These are phyloP conservation scores for Indicator maculatus DNA, from an alignment of 2,113 vertebrate genomes.

Conservation along the genomic window DNA sequence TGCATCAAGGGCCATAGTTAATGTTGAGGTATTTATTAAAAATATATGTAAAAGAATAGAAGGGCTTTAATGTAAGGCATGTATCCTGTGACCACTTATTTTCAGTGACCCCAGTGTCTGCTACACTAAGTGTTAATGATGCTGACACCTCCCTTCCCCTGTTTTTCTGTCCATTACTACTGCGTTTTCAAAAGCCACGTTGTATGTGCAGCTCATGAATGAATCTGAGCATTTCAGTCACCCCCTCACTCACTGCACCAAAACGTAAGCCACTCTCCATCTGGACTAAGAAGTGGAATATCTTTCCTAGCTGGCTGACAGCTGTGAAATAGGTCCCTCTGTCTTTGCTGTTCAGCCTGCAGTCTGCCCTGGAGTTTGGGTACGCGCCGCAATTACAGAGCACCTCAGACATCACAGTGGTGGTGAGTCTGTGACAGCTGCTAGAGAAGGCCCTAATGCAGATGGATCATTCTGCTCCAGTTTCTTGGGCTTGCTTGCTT, in stretches of 20 bases:
- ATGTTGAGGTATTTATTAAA: background rate
- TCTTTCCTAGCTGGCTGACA: background rate
- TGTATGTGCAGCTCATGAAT: background rate
- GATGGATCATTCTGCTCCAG: background rate
- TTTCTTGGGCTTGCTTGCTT: background rate
- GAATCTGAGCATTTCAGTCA: background rate
- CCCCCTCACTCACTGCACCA: background rate
- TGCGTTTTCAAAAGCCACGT: background rate
- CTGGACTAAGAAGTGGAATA: background rate
- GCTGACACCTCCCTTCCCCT: fast-evolving
- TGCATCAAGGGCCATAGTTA: background rate
- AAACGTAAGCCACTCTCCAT: background rate
- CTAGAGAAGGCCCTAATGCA: background rate
- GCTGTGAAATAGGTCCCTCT: background rate
- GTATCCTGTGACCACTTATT: background rate
- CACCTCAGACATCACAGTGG: background rate
- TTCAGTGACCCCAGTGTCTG: background rate
- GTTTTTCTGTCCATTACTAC: background rate
- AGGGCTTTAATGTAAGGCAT: background rate
- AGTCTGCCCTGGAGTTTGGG: background rate
- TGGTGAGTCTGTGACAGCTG: background rate
- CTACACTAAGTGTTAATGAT: background rate
- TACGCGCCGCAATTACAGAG: background rate
- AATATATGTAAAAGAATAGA: background rate
- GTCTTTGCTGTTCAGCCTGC: background rate